Base-by-base conservation (phyloP, 2,113 vertebrate species). In the Chloropsis cyanopogon region DNA sequence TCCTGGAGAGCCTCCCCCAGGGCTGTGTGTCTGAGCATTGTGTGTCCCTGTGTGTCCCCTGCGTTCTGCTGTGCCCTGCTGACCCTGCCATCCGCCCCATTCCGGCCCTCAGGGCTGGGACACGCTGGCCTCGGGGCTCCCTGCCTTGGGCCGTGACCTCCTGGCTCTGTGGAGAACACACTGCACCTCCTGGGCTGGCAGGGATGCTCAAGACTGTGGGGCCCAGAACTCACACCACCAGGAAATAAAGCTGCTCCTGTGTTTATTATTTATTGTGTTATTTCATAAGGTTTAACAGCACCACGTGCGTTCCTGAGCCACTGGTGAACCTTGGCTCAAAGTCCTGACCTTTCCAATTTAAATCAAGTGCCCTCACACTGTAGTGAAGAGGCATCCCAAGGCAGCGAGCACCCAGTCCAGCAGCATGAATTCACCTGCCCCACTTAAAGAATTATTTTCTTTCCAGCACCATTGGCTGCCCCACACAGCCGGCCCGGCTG, bases 281-380 rank as follows among this genome's bases (percentile, higher is more conserved):
- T 50, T 69, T 25, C 46, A 1, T 22, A 11, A 24, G 21, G 11
- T 81, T 17, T 50, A 63, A n/a, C 35, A 70, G 78, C 63, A 28
- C 0, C 0, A 13, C 7, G 21, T 26, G 8, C 0, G 0, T 73
- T 66, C n/a, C 68, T 35, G 57, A 75, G 89, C 52, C 52, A 4
- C 9, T 19, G 86, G 24, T 3, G 4, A 73, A 23, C 37, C 42
- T 19, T 2, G 35, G 42, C 82, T 87, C 61, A 3, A 23, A 13
- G 20, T 12, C 52, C 71, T 3, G n/a, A 31, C 14, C 50, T 24
- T 12, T 14, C 35, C 49, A 6, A 7, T 13, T 29, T 12, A 37
- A 68, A 42, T 52, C 25, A 49, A 52, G 14, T 1, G 14, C 14
- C 29, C 39, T 5, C 17, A 6, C 0, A 1, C 21, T 35, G 46